Evolutionary conservation across 1,140 invertebrate genomes (phyloP).

Genomic region (Chironomus striatipennis): DNA sequence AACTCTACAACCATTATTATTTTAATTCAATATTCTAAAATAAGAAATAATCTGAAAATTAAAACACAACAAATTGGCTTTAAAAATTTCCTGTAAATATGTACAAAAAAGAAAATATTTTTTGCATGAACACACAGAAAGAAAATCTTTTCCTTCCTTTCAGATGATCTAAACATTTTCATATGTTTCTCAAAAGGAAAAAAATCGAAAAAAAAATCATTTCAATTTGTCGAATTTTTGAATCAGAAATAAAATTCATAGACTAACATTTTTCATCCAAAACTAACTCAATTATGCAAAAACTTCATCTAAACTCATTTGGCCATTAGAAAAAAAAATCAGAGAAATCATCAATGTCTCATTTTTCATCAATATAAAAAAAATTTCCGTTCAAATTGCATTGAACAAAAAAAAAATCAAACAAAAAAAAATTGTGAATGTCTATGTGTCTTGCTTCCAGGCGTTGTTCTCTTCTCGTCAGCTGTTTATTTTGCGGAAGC

Average conservation of each 20-base stretch:
- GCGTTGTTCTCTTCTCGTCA: constrained; percentile 98
- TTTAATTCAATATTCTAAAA: too few relatives aligned
- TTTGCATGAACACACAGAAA: too few relatives aligned
- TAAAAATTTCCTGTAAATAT: too few relatives aligned
- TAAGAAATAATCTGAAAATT: too few relatives aligned
- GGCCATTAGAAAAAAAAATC: neutral
- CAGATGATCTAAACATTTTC: too few relatives aligned
- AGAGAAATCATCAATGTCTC: neutral
- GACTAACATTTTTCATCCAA: constrained; percentile 3
- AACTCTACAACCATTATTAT: too few relatives aligned
- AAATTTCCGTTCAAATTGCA: neutral
- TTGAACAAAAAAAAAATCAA: neutral
- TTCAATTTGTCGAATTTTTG: constrained; percentile 3
- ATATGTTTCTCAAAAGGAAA: neutral
- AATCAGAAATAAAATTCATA: neutral
- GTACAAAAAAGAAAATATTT: too few relatives aligned
- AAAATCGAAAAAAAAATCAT: neutral
- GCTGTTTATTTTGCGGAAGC: constrained; percentile 99
- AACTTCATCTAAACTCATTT: neutral
- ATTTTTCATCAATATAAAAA: neutral
- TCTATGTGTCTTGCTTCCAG: constrained; percentile 55
- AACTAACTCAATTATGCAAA: too few relatives aligned
- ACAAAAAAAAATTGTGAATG: neutral
- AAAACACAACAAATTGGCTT: too few relatives aligned
- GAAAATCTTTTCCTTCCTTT: too few relatives aligned